Conservation (phyloP, 2,113 vertebrate species). For the Stegastes partitus region DNA sequence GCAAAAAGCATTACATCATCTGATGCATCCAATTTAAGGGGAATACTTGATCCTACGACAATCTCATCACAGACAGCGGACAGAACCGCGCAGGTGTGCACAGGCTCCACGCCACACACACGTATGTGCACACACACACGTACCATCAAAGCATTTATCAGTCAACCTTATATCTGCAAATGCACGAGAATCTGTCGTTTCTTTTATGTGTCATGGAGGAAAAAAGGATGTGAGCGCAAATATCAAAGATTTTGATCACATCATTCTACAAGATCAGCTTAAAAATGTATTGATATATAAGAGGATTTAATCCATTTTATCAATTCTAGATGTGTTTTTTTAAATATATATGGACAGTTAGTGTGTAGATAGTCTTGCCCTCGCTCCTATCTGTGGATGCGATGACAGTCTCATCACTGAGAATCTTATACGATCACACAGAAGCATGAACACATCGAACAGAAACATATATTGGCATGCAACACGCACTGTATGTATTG, state of each 20-base stretch:
- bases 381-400: not conserved
- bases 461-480: too few relatives aligned
- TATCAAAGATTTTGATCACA: too few relatives aligned
- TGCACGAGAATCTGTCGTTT: not conserved
- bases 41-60: constrained; percentile 46
- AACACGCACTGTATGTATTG: not conserved
- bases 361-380: too few relatives aligned
- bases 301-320: too few relatives aligned
- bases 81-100: constrained; percentile 9
- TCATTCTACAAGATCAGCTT: too few relatives aligned
- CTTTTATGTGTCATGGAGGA: not conserved
- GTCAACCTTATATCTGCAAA: too few relatives aligned
- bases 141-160: too few relatives aligned
- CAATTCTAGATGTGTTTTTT: too few relatives aligned
- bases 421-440: not conserved
- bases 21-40: constrained; percentile 21
- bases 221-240: not conserved
- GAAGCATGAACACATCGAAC: not conserved
- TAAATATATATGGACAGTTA: too few relatives aligned
- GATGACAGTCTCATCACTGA: not conserved
- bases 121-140: not conserved
- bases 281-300: too few relatives aligned
- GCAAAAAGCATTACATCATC: constrained; percentile 60
- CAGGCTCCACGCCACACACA: not conserved
- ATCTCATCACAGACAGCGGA: constrained; percentile 38